These are phyloP conservation scores for Probosciger aterrimus DNA, from an alignment of 2,113 vertebrate species.

Conservation along the genomic window DNA sequence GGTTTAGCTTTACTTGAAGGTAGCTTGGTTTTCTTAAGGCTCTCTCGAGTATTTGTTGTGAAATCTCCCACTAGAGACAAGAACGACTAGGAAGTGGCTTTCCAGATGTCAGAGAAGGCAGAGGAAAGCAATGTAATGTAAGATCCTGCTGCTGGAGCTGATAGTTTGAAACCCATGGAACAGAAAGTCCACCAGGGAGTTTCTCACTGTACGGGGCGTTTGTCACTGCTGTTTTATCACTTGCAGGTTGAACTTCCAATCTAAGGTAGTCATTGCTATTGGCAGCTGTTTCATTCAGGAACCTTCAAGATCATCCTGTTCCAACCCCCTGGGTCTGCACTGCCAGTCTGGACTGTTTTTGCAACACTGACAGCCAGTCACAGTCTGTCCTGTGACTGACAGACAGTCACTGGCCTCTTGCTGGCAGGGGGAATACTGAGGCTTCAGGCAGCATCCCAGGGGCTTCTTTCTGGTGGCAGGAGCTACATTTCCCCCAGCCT, in stretches of 20 bases:
- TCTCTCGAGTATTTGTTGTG: not conserved
- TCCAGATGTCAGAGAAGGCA: too few relatives aligned
- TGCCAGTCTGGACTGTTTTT: not conserved
- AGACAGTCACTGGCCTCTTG: not conserved
- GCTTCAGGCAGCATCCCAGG: not conserved
- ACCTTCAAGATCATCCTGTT: not conserved
- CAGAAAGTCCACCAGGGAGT: too few relatives aligned
- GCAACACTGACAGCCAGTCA: not conserved
- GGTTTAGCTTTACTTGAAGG: not conserved
- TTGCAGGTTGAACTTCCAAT: too few relatives aligned
- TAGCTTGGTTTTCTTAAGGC: not conserved
- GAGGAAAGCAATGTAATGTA: too few relatives aligned
- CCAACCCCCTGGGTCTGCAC: not conserved
- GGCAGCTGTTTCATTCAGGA: not conserved
- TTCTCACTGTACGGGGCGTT: too few relatives aligned
- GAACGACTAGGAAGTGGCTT: not conserved
- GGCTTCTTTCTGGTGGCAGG: not conserved
- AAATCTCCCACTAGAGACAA: not conserved
- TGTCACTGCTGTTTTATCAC: too few relatives aligned
- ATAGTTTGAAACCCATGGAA: too few relatives aligned
- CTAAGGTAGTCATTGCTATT: too few relatives aligned
- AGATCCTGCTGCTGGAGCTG: too few relatives aligned
- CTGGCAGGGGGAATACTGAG: not conserved
- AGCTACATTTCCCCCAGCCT: not conserved
- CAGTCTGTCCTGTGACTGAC: not conserved